phyloP scores from a whole-genome alignment of 2,797 vertebrate species.

The Acanthurus lineatus region DNA sequence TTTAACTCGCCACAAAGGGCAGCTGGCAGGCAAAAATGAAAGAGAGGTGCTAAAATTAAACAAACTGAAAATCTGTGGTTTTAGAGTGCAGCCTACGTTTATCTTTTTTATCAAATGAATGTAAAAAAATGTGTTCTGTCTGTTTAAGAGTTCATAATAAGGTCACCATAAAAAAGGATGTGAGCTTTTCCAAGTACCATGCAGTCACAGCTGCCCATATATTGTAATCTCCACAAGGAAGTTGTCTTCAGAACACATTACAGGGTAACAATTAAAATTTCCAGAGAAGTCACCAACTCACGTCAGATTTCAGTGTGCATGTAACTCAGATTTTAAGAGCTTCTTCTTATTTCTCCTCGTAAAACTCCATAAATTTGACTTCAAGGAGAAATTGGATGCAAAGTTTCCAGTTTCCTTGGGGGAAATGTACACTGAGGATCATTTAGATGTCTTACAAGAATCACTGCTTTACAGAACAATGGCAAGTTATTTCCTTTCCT shows the following conservation, averaged over 20 bases:
- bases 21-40: background rate
- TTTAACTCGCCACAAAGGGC: background rate
- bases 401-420: background rate
- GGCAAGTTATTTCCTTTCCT: background rate
- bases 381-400: background rate
- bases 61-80: too few species aligned
- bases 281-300: background rate
- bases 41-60: too few species aligned
- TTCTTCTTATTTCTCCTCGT: background rate
- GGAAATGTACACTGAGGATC: background rate
- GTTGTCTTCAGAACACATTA: background rate
- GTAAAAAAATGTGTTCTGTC: background rate
- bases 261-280: background rate
- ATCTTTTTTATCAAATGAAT: background rate
- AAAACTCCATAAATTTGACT: background rate
- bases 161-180: background rate
- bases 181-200: too few species aligned
- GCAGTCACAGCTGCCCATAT: background rate
- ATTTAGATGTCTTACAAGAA: background rate
- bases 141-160: background rate
- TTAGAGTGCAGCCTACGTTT: too few species aligned
- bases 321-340: too few species aligned
- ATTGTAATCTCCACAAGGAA: background rate
- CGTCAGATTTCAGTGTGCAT: background rate
- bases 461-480: too few species aligned